Evolutionary conservation across 2,888 invertebrate species (phyloP), one percentile per base, ranked within the genome.

Genomic region (Cactoblastis cactorum): DNA sequence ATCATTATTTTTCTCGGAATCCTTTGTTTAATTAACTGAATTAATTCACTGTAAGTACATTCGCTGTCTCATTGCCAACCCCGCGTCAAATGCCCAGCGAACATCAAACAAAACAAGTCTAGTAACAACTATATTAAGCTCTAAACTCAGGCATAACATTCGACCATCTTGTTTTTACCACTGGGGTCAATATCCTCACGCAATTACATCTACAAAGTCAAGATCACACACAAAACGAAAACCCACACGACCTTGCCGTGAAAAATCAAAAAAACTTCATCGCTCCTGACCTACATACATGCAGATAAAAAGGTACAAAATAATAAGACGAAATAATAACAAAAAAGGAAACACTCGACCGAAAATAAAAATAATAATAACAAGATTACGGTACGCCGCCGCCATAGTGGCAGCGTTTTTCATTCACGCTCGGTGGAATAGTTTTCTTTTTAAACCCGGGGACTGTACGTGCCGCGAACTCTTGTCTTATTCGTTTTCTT

Each of bases 261-360:
- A 78, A 82, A 83, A 80, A 81, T 81, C 80, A 83, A 86, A 84
- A 78, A 83, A 79, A 75, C 68, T 66, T 61, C 60, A 67, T 70
- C 68, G 70, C 72, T 79, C 83, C 87, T 86, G 88, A 89, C 89
- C 89, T 83, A 89, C 87, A 88, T 89, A 85, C 82, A 77, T 73
- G 72, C 74, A 41, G 73, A 72, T 80, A 77, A 81, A 77, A 83
- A 81, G 71, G 73, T 77, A 79, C 75, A 78, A 83, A 83, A 79
- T 80, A 83, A 83, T 77, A 83, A 73, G 70, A 82, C 74, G 68
- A 78, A 82, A 83, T 81, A 82, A 84, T 79, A 81, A 82, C 73
- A 81, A 79, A 81, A 80, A 79, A 79, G 69, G 73, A 72, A 67
- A 61, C 69, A 64, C 56, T 67, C 71, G 68, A 68, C 65, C 62